Conservation (phyloP, 53 echinoderm and acorn worm genomes). For the Patiria pectinifera region DNA sequence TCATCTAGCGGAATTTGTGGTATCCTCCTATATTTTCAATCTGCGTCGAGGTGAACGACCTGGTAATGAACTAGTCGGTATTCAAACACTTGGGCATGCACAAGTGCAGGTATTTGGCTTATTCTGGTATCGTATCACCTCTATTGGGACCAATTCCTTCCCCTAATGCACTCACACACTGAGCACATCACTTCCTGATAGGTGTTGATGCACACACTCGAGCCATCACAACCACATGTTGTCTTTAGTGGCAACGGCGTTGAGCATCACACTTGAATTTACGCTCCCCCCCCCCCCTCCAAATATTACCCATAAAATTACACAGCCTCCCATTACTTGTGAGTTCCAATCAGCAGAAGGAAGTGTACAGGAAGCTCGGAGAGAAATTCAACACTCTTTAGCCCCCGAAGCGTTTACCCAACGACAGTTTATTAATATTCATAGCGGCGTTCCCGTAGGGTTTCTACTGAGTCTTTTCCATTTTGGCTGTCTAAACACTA, state of each 20-base stretch:
- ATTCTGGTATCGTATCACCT: conserved; percentile 27
- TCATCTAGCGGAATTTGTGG: background rate
- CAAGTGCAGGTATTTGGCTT: conserved; percentile 5
- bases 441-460: background rate
- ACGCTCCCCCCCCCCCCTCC: background rate
- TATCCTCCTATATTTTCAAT: background rate
- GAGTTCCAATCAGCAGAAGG: background rate
- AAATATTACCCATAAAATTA: conserved; percentile 48
- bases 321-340: conserved; percentile 18
- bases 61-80: background rate
- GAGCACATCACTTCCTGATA: conserved; percentile 54
- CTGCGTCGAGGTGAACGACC: conserved; percentile 34
- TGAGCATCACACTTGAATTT: conserved; percentile 28
- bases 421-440: conserved; percentile 48
- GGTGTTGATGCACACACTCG: conserved; percentile 38
- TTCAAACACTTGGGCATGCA: conserved; percentile 2
- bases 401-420: conserved; percentile 35
- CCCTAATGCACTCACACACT: conserved; percentile 45
- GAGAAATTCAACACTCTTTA: conserved; percentile 41
- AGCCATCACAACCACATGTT: conserved; percentile 22
- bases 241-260: conserved; percentile 13
- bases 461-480: conserved; percentile 12
- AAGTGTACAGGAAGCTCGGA: conserved; percentile 22
- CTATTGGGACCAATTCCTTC: conserved; percentile 43
- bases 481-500: conserved; percentile 48